Evolutionary conservation across 1,140 invertebrate species (phyloP).

Genomic region (Frieseomelitta varia): DNA sequence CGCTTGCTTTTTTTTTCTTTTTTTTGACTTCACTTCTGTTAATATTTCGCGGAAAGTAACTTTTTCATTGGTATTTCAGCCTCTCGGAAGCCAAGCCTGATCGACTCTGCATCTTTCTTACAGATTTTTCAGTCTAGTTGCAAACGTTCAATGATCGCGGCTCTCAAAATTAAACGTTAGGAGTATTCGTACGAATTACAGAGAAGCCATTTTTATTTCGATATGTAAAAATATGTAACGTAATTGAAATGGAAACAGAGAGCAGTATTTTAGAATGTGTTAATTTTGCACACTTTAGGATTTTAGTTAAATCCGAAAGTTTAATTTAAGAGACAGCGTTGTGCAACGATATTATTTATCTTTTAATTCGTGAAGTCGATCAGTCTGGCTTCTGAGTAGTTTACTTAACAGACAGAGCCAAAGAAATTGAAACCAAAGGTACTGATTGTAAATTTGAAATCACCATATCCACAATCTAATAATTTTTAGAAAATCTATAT

Average conservation of each 20-base stretch:
- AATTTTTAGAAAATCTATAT: background rate
- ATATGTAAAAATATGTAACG: background rate
- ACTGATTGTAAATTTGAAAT: background rate
- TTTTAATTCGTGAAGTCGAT: background rate
- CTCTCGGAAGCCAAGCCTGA: background rate
- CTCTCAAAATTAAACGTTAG: background rate
- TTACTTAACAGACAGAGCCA: background rate
- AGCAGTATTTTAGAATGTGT: too few relatives aligned
- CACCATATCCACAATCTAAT: background rate
- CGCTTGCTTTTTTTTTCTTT: too few relatives aligned
- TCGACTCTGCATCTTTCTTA: too few relatives aligned
- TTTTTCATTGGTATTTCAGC: background rate
- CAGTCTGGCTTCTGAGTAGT: background rate
- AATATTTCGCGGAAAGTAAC: background rate
- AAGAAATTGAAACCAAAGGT: background rate
- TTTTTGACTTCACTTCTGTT: background rate
- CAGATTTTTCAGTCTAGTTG: background rate
- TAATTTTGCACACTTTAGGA: too few relatives aligned
- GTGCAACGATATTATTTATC: background rate
- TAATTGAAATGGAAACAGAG: too few relatives aligned
- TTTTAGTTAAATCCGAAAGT: too few relatives aligned
- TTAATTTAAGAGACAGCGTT: too few relatives aligned
- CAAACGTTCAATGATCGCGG: background rate
- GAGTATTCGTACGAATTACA: too few relatives aligned
- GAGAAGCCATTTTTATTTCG: background rate